Evolutionary conservation across 23 tunicate genomes (phyloP).

Genomic region (Corella eumyota): DNA sequence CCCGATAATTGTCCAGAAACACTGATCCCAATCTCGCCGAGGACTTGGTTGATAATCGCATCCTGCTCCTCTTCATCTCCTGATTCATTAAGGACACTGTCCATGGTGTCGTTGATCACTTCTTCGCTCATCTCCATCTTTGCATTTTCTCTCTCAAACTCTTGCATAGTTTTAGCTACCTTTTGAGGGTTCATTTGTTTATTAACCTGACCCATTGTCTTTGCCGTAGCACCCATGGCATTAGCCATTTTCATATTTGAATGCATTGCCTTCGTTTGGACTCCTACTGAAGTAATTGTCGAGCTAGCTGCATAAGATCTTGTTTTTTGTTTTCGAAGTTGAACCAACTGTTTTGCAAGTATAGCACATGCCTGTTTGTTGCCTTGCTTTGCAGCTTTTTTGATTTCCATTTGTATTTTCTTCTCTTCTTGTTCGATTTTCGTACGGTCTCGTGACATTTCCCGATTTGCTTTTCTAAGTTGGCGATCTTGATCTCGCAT

Average conservation of each 20-base stretch:
- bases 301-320: conserved; percentile 71
- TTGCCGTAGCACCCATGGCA: conserved; percentile 93
- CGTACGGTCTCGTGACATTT: conserved; percentile 59
- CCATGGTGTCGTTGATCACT: conserved; percentile 95
- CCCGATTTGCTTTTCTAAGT: conserved; percentile 57
- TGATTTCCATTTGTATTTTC: conserved; percentile 87
- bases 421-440: conserved; percentile 91
- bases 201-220: conserved; percentile 88
- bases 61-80: conserved; percentile 99
- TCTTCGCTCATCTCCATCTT: conserved; percentile 98
- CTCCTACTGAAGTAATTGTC: conserved; percentile 62
- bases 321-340: conserved; percentile 82
- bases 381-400: conserved; percentile 92
- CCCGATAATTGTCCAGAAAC: conserved; percentile 63
- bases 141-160: conserved; percentile 73
- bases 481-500: conserved; percentile 90
- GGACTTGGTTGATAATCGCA: conserved; percentile 84
- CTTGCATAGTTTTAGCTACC: conserved; percentile 78
- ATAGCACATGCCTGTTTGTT: conserved; percentile 86
- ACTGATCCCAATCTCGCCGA: conserved; percentile 88
- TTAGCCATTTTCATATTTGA: conserved; percentile 97
- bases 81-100: conserved; percentile 53
- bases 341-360: conserved; percentile 89
- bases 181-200: conserved; percentile 92
- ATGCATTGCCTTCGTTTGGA: conserved; percentile 93